phyloP scores from a whole-genome alignment of 2,113 vertebrate genomes.

The Thomomys bottae region DNA sequence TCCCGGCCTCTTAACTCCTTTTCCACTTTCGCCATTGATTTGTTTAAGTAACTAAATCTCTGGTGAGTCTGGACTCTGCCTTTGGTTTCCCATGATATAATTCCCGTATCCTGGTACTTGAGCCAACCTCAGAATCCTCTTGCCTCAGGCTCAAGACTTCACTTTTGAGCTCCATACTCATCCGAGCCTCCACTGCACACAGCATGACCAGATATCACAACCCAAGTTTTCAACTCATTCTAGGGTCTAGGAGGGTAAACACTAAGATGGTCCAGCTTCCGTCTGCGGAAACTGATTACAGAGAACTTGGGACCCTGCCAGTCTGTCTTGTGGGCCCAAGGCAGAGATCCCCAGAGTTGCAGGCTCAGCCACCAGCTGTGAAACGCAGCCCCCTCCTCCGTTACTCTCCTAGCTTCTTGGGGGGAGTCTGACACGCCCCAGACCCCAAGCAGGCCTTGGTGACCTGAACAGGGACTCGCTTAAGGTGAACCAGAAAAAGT shows the following conservation, averaged over 20 bases:
- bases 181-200: background rate
- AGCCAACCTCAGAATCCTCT: background rate
- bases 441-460: background rate
- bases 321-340: rapidly evolving
- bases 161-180: background rate
- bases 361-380: background rate
- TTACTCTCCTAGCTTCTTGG: background rate
- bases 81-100: background rate
- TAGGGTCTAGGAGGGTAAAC: no score
- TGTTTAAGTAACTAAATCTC: background rate
- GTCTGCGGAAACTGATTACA: no score
- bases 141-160: background rate
- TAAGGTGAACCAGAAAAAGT: background rate
- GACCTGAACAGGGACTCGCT: constrained; percentile 6
- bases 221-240: background rate
- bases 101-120: background rate
- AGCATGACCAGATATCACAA: background rate
- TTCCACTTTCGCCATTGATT: background rate
- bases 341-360: background rate
- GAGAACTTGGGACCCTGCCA: no score
- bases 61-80: background rate
- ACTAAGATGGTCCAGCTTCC: no score
- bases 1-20: no score
- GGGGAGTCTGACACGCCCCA: background rate
- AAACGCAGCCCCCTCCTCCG: background rate